Evolutionary conservation across 2,888 invertebrate species (phyloP), one percentile per base, ranked within the genome.

Genomic region (Acleris sparsana): DNA sequence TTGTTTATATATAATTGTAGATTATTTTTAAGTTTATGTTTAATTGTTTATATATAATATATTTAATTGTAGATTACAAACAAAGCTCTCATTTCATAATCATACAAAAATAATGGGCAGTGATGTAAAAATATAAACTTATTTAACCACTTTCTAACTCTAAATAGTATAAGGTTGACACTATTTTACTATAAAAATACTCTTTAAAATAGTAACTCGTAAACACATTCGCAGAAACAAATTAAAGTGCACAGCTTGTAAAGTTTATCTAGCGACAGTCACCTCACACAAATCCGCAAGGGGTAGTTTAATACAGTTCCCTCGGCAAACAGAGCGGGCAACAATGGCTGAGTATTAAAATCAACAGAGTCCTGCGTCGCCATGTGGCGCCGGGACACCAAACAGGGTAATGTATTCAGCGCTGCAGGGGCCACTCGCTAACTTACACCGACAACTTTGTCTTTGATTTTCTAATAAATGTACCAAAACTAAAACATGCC

Each of bases 311-410:
- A 83, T 83, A 85, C 81, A 82, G 85, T 83, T 84, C 86, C 82
- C 87, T 87, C 78, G 53, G 77, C 83, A 89, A 90, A 91, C 85
- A 89, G 78, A 68, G 80, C 84, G 78, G 83, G 81, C 88, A 86
- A 89, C 91, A 89, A 87, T 87, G 85, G 86, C 77, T 89, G 89
- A 91, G 91, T 90, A 92, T 92, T 92, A 89, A 90, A 92, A 89
- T 90, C 92, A 92, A 92, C 92, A 92, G 78, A 79, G 77, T 74
- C 73, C 72, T 77, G 77, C 75, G 80, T 81, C 84, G 88, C 89
- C 92, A 91, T 91, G 90, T 91, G 92, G 88, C 85, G 77, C 78
- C 79, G 82, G 79, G 88, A 89, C 83, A 86, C 79, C 80, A 84
- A 85, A 85, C 80, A 86, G 80, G 81, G 80, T 89, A 91, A 92